Percentiles rank a stretch among this genome's conserved stretches.
Evolutionary conservation across 2,113 vertebrate species (phyloP).

Genomic region (Puntigrus tetrazona): DNA sequence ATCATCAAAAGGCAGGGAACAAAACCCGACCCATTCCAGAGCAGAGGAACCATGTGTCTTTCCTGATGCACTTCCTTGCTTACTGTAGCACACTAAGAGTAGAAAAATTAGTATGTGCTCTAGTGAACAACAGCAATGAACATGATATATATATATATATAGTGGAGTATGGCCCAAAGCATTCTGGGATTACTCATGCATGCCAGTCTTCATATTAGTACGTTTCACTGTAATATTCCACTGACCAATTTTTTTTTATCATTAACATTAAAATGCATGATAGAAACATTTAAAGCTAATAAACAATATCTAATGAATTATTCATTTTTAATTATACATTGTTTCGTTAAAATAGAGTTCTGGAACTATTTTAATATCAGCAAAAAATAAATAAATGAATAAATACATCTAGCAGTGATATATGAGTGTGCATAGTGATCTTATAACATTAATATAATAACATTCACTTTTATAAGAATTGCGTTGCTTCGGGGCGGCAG

Average conservation of each 20-base stretch:
- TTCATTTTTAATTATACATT: too few relatives aligned
- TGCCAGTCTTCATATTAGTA: background rate
- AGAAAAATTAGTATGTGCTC: background rate
- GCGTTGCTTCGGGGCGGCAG: slow-evolving; percentile 46
- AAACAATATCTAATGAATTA: too few relatives aligned
- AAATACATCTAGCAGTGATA: too few relatives aligned
- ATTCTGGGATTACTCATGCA: background rate
- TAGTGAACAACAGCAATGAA: slow-evolving; percentile 20
- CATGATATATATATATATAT: background rate
- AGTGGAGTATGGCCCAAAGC: background rate
- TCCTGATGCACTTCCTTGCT: background rate
- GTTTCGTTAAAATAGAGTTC: too few relatives aligned
- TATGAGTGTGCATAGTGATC: too few relatives aligned
- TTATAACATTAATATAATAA: too few relatives aligned
- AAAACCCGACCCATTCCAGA: slow-evolving; percentile 10
- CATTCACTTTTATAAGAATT: too few relatives aligned
- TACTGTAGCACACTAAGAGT: background rate
- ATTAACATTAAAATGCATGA: too few relatives aligned
- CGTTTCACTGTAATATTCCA: background rate
- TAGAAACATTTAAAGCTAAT: too few relatives aligned
- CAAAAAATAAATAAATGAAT: too few relatives aligned
- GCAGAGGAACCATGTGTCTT: background rate
- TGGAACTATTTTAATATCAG: too few relatives aligned
- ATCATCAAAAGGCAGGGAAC: background rate
- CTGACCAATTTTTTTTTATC: too few relatives aligned